phyloP scores from a whole-genome alignment of 2,888 invertebrate genomes.

The Mythimna pallens region DNA sequence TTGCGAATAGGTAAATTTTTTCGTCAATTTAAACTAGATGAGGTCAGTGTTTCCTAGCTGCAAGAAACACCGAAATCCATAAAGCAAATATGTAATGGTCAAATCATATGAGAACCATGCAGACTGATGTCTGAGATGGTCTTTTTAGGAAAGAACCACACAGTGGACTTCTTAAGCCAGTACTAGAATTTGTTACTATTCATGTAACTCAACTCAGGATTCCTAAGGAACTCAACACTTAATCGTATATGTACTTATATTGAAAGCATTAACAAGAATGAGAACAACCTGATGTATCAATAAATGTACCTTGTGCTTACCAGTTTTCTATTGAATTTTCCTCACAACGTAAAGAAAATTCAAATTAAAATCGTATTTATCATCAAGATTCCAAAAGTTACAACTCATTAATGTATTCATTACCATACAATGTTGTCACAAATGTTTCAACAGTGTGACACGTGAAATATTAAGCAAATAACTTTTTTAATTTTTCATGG shows the following conservation, averaged over 20 bases:
- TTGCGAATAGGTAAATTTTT: no score
- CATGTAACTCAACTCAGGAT: no score
- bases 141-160: no score
- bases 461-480: slow-evolving; percentile 27
- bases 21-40: no score
- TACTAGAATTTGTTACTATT: no score
- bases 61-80: no score
- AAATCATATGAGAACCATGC: no score
- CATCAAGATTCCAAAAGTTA: slow-evolving; percentile 17
- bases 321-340: neutral
- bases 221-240: no score
- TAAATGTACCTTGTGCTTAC: neutral
- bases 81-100: no score
- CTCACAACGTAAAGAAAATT: neutral
- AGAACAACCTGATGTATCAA: neutral
- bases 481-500: neutral
- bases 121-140: no score
- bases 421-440: slow-evolving; percentile 25
- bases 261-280: slow-evolving; percentile 34
- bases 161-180: no score
- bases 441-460: slow-evolving; percentile 3
- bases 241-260: neutral
- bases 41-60: no score
- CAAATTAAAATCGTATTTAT: neutral
- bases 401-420: neutral